These are phyloP conservation scores for Nipponacmea schrenckii DNA, from an alignment of 2,888 invertebrate genomes.

Conservation along the genomic window DNA sequence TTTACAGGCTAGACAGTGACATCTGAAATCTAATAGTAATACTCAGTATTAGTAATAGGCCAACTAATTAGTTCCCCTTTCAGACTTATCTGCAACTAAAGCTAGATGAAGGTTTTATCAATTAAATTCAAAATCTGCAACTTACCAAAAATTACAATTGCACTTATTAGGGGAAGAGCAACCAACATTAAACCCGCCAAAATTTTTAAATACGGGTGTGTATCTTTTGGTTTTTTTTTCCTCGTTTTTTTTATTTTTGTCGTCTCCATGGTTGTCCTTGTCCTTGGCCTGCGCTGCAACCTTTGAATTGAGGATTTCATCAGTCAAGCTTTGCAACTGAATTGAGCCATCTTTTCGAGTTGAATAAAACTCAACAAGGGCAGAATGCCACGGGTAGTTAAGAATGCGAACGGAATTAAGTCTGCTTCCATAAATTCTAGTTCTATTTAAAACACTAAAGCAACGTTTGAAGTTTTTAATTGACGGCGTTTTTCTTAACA, in stretches of 20 bases:
- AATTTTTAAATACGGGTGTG: constrained; percentile 3
- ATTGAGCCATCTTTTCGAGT: constrained; percentile 15
- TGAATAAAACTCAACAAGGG: constrained; percentile 19
- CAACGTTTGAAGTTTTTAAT: constrained; percentile 10
- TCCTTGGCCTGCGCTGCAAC: constrained; percentile 11
- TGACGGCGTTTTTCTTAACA: constrained; percentile 10
- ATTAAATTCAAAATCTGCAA: no score
- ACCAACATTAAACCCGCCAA: no score
- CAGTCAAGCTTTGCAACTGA: constrained; percentile 21
- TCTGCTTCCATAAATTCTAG: constrained; percentile 3
- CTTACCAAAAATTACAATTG: no score
- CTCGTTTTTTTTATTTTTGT: no score
- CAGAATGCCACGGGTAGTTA: constrained; percentile 3
- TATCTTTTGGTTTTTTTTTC: constrained; percentile 16
- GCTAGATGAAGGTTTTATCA: no score
- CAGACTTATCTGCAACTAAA: no score
- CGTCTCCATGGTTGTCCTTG: background rate
- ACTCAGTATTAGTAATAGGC: no score
- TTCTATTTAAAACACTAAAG: constrained; percentile 4
- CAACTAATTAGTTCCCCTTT: no score
- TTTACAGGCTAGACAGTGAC: no score
- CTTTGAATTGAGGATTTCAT: constrained; percentile 25
- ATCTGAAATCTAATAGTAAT: no score
- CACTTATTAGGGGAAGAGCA: no score
- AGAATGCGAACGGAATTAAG: background rate